Conservation (phyloP, 30 jellyfish, hydroid and myxozoan genomes). For the Turritopsis dohrnii region DNA sequence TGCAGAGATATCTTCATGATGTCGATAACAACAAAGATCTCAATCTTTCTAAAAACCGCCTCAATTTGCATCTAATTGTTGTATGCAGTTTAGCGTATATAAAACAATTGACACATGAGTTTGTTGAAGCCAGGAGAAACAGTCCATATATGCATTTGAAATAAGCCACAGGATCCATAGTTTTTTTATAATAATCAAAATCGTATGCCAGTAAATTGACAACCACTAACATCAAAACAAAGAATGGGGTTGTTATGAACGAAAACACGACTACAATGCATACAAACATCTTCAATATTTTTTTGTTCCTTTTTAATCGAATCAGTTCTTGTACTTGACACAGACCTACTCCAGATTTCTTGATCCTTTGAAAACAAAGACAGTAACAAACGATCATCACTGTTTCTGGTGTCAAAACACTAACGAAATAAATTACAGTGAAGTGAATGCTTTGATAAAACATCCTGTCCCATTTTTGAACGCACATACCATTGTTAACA, state of each 20-base stretch:
- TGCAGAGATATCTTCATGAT: too few relatives aligned
- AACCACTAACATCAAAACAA: not conserved
- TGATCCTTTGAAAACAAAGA: not conserved
- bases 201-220: not conserved
- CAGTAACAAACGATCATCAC: not conserved
- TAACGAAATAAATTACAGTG: not conserved
- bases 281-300: not conserved
- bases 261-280: not conserved
- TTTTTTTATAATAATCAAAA: not conserved
- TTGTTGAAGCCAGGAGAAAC: not conserved
- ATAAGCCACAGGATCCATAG: not conserved
- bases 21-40: not conserved
- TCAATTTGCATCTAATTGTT: not conserved
- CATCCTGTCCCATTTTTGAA: not conserved
- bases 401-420: not conserved
- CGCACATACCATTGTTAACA: not conserved
- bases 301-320: not conserved
- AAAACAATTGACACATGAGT: not conserved
- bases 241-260: not conserved
- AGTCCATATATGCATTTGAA: not conserved
- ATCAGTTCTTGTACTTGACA: not conserved
- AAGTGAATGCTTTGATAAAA: not conserved
- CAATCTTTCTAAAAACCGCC: not conserved
- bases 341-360: not conserved
- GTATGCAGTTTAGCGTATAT: not conserved